Evolutionary conservation across 2,797 vertebrate species (phyloP).

Genomic region (Myiotriccus ornatus): DNA sequence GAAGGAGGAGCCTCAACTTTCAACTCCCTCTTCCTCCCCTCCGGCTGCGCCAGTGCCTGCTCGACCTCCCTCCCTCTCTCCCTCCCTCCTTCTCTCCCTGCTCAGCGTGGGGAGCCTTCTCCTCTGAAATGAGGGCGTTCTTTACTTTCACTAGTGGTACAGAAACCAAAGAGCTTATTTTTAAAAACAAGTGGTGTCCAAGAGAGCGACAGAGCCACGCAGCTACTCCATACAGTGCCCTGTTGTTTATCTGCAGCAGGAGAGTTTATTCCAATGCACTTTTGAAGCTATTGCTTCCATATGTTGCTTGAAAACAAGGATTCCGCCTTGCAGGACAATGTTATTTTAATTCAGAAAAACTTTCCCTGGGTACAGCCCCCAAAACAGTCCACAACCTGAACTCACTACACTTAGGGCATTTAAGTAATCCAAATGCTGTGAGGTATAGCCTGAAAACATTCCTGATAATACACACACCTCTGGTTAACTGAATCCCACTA

Average conservation of each 20-base stretch:
- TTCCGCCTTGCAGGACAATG: not conserved
- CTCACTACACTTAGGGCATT: accelerated
- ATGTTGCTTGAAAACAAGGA: not conserved
- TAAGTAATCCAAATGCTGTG: not conserved
- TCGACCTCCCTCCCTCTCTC: not conserved
- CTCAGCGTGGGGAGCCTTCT: not conserved
- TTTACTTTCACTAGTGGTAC: not conserved
- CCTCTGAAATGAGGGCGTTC: not conserved
- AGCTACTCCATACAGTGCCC: not conserved
- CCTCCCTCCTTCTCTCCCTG: not conserved
- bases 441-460: not conserved
- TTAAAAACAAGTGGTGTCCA: not conserved
- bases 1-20: conserved; percentile 75
- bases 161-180: not conserved
- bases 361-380: not conserved
- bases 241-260: not conserved
- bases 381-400: not conserved
- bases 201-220: not conserved
- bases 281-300: not conserved
- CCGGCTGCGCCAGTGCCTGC: not conserved
- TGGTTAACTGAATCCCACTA: not conserved
- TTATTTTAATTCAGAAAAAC: not conserved
- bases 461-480: not conserved
- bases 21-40: conserved; percentile 6
- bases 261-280: not conserved